These are phyloP conservation scores for Pseudochromis fuscus DNA, from an alignment of 2,797 vertebrate species.

Conservation along the genomic window DNA sequence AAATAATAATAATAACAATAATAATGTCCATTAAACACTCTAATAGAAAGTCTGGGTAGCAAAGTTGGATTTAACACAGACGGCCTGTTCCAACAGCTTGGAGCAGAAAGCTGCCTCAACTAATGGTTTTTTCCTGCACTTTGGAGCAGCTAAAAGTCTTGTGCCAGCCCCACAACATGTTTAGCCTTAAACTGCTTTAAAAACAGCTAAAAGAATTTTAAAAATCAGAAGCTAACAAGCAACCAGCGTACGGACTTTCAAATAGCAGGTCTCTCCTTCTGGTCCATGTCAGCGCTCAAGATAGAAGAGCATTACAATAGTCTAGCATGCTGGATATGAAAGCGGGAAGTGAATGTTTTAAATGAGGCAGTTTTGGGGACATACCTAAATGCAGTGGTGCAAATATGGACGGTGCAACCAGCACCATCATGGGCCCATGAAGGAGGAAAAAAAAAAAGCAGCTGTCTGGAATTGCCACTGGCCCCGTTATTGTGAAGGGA, in stretches of 20 bases:
- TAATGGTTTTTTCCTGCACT: too few relatives aligned
- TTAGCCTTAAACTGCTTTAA: background rate
- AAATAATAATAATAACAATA: background rate
- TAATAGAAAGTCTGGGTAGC: background rate
- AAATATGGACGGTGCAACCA: too few relatives aligned
- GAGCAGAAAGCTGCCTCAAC: background rate
- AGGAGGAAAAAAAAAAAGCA: too few relatives aligned
- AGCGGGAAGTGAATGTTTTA: background rate
- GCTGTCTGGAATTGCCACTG: too few relatives aligned
- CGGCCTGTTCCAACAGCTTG: too few relatives aligned
- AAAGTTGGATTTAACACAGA: too few relatives aligned
- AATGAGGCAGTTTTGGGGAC: conserved; percentile 7
- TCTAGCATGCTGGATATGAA: conserved; percentile 9
- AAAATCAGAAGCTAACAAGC: background rate
- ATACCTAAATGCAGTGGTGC: background rate
- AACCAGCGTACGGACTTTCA: background rate
- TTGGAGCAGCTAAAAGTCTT: background rate
- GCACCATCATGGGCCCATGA: background rate
- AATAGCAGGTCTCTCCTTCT: background rate
- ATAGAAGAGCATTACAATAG: conserved; percentile 16
- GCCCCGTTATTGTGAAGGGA: too few relatives aligned
- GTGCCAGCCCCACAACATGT: background rate
- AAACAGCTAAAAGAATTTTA: background rate
- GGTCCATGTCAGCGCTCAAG: conserved; percentile 5
- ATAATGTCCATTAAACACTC: background rate